Evolutionary conservation across 2,113 vertebrate genomes (phyloP).

Genomic region (Oryzias celebensis): DNA sequence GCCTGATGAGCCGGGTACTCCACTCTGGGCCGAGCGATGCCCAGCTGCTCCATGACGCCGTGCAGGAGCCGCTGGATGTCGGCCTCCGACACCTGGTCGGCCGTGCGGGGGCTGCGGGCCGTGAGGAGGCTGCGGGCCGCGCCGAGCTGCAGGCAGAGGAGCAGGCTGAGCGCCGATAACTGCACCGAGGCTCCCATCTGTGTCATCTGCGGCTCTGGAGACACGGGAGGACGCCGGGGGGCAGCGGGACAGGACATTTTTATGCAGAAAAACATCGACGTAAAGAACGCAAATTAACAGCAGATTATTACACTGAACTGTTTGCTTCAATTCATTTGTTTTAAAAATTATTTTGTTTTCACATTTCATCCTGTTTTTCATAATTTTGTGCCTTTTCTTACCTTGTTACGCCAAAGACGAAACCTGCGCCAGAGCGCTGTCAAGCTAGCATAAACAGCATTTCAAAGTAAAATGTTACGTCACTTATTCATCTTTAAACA

Average conservation of each 20-base stretch:
- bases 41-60: slow-evolving; percentile 95
- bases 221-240: slow-evolving; percentile 3
- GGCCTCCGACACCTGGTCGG: slow-evolving; percentile 87
- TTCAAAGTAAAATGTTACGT: slow-evolving; percentile 36
- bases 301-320: too few relatives aligned
- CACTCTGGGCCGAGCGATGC: slow-evolving; percentile 92
- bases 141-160: slow-evolving; percentile 71
- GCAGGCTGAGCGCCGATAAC: slow-evolving; percentile 69
- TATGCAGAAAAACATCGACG: too few relatives aligned
- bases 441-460: neutral
- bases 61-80: slow-evolving; percentile 96
- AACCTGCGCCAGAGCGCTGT: neutral
- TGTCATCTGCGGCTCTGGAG: slow-evolving; percentile 31
- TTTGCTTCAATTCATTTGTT: too few relatives aligned
- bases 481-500: too few relatives aligned
- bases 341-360: too few relatives aligned
- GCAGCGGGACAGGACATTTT: too few relatives aligned
- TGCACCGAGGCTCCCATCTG: slow-evolving; percentile 51
- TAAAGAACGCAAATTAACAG: too few relatives aligned
- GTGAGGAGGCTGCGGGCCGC: slow-evolving; percentile 70
- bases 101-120: slow-evolving; percentile 76
- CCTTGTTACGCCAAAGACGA: too few relatives aligned
- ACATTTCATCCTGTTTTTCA: too few relatives aligned
- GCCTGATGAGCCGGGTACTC: slow-evolving; percentile 97
- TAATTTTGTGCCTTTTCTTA: too few relatives aligned